Conservation (phyloP, 2,797 vertebrate genomes). For the Columba guinea region DNA sequence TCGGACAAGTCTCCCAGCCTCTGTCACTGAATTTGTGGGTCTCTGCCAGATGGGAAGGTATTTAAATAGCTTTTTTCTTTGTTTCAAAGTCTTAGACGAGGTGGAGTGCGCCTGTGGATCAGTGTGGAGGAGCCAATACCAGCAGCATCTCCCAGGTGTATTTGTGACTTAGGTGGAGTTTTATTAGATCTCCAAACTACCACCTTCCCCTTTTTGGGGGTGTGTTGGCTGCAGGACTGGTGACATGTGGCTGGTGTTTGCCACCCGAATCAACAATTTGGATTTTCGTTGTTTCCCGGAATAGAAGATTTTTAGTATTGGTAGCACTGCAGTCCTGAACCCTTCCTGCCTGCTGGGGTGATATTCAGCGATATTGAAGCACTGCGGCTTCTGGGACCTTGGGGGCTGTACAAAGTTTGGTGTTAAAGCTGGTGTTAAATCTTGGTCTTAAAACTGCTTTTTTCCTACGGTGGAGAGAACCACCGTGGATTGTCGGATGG, state of each 20-base stretch:
- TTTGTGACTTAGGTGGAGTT: background rate
- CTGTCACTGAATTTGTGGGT: background rate
- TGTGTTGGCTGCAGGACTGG: background rate
- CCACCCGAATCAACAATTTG: background rate
- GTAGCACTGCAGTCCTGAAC: background rate
- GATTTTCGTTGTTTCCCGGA: background rate
- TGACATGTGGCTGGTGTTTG: accelerated
- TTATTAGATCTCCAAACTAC: background rate
- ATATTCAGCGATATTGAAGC: background rate
- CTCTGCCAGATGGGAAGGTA: background rate
- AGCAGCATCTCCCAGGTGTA: background rate
- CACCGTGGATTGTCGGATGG: background rate
- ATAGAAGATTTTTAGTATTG: background rate
- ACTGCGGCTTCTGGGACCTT: background rate
- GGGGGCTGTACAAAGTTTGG: background rate
- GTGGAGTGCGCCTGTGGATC: background rate
- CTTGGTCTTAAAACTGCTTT: background rate
- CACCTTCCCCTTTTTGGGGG: background rate
- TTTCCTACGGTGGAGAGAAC: background rate
- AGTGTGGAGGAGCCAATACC: background rate
- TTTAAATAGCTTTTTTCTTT: constrained; percentile 1
- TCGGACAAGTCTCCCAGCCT: background rate
- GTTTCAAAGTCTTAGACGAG: background rate
- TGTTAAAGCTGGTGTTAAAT: no score
- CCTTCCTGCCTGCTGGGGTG: background rate